Base-by-base conservation (phyloP, 1,140 invertebrate genomes). In the Eciton burchellii region DNA sequence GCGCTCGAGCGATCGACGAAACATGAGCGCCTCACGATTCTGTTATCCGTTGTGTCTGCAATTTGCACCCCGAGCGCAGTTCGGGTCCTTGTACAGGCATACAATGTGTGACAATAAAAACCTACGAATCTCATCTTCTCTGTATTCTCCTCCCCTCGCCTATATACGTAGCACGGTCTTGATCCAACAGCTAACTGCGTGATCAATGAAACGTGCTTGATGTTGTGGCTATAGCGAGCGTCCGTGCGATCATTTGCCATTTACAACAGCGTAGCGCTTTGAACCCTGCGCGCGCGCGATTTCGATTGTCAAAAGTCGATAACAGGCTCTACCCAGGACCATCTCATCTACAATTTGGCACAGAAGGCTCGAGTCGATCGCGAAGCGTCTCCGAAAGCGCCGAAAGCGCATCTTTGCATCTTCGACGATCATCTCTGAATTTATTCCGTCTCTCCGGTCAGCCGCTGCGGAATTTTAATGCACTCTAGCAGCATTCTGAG, bases 251-350 rank as follows among this genome's bases (percentile, higher is more conserved):
- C 16, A 26, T 16, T 5, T n/a, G 14, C 6, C 29, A 41, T 62
- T 35, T 26, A 62, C n/a, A 5, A 2, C 21, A 21, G n/a, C 35
- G 2, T 56, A 56, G 1, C 19, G 59, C 59, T 41, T 41, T 62
- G 4, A 9, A 41, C 16, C 9, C 16, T 29, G n/a, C 29, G 41
- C 29, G 29, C 59, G 29, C 29, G 16, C 21, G 41, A 62, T 62
- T 62, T 62, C n/a, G 59, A 62, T 62, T 29, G 59, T n/a, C 59
- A 26, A 41, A 62, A 41, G 16, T 62, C 59, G 59, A 62, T 62
- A 62, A 41, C 59, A 62, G 59, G 5, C 29, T 9, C 14, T 3
- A 41, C 16, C 59, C 35, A 62, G 41, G 5, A 26, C 16, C 16
- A 26, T 11, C 14, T 60, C 26, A 60, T 60, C 29, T 60, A 16